Conservation (phyloP, 2,113 vertebrate species). For the Anas platyrhynchos region DNA sequence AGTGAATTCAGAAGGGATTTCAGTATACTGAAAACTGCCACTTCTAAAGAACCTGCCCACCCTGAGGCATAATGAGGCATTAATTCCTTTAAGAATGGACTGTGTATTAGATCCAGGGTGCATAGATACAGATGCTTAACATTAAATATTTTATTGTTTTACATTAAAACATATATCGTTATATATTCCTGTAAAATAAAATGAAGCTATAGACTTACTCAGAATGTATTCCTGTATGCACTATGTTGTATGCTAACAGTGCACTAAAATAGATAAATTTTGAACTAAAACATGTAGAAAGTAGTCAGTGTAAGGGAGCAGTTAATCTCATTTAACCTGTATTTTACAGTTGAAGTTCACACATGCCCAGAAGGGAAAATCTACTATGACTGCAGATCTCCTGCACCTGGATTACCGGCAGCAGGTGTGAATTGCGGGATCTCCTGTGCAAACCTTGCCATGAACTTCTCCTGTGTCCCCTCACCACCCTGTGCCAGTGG, state of each 20-base stretch:
- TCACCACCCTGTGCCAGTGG: slow-evolving; percentile 92
- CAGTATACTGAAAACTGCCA: background rate
- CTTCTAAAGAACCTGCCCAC: background rate
- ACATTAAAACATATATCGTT: background rate
- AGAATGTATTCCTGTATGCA: background rate
- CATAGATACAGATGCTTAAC: background rate
- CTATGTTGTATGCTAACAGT: background rate
- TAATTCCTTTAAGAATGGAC: background rate
- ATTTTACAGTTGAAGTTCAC: slow-evolving; percentile 75
- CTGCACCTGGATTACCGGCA: slow-evolving; percentile 81
- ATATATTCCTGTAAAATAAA: background rate
- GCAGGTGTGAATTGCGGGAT: slow-evolving; percentile 89
- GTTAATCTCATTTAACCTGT: background rate
- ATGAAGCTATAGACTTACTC: background rate
- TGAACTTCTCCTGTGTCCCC: slow-evolving; percentile 96
- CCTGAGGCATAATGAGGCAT: background rate
- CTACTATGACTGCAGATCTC: slow-evolving; percentile 92
- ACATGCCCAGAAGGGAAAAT: slow-evolving; percentile 91
- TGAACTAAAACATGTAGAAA: background rate
- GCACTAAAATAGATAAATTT: background rate
- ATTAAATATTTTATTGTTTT: background rate
- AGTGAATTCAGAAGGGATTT: background rate
- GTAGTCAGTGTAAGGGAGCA: background rate
- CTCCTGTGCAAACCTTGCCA: slow-evolving; percentile 94
- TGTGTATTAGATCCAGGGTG: background rate